These are phyloP conservation scores for Whitmania pigra DNA, from an alignment of 1,140 invertebrate species.

Conservation along the genomic window DNA sequence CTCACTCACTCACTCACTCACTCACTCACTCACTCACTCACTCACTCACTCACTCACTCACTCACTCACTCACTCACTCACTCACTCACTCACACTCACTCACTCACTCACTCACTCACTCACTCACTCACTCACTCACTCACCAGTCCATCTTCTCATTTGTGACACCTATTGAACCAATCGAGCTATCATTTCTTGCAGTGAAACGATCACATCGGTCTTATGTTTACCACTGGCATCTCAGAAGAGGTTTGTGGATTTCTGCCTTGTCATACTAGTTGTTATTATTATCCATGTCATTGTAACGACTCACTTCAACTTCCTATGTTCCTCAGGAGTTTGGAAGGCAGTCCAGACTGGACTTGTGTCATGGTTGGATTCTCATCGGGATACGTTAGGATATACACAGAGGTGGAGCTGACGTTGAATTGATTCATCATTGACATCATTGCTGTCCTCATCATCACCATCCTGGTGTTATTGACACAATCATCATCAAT, in stretches of 20 bases:
- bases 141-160: background rate
- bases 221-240: constrained; percentile 46
- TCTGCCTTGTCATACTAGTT: background rate
- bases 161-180: too few relatives aligned
- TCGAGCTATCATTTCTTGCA: constrained; percentile 21
- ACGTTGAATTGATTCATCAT: background rate
- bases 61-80: constrained; percentile 5
- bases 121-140: constrained; percentile 6
- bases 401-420: constrained; percentile 64
- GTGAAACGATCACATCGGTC: constrained; percentile 36
- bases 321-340: constrained; percentile 38
- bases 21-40: constrained; percentile 12
- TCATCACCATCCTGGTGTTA: too few relatives aligned
- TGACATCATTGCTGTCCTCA: too few relatives aligned
- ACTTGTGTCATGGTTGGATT: constrained; percentile 79
- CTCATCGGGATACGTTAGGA: constrained; percentile 64
- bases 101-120: constrained; percentile 2
- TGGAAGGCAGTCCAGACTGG: constrained; percentile 69
- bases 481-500: too few relatives aligned
- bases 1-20: constrained; percentile 22
- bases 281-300: background rate
- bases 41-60: constrained; percentile 8
- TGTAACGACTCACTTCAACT: too few relatives aligned
- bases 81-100: constrained; percentile 13
- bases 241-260: constrained; percentile 43